Evolutionary conservation across 2,888 invertebrate genomes (phyloP), one percentile per base, ranked within the genome.

Genomic region (Drosophila vallismaia): DNA sequence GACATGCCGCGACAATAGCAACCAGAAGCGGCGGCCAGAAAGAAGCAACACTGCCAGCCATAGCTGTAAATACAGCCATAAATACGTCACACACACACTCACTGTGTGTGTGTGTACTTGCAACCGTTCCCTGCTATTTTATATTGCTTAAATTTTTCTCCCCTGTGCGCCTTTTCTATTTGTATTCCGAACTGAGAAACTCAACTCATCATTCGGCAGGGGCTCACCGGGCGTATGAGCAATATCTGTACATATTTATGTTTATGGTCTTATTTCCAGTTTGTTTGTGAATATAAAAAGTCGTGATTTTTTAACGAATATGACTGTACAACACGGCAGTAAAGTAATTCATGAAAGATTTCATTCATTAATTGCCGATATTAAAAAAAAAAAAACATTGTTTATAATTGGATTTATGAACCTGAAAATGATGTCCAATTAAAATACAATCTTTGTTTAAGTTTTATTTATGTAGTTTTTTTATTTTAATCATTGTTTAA

Each of bases 401-500:
- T 36, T 12, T 12, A 36, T n/a, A 31, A 36, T 10, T n/a, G n/a
- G 36, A 12, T 1, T 36, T 36, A 28, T 28, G 5, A 28, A n/a
- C n/a, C n/a, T 12, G 12, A 36, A 6, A n/a, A 12, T 19, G 19
- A 19, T 19, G n/a, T 36, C n/a, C 5, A 12, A 42, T 14, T 7
- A 9, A 44, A 31, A 10, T 33, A 19, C 9, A 19, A 7, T 8
- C 40, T 1, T 54, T 74, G 71, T 70, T 58, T 76, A 75, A 85
- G 82, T 85, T 89, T 88, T 88, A 83, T 83, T 84, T 84, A 86
- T 84, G 85, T 86, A 84, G 82, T 88, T 89, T 85, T 36, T 89
- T 91, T 88, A 85, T 81, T 90, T 88, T 85, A 85, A 83, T 87
- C 89, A 87, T 89, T 90, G 89, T 91, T 90, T 88, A 91, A 90